These are phyloP conservation scores for Pinctada fucata DNA, from an alignment of 2,888 invertebrate genomes.

Conservation along the genomic window DNA sequence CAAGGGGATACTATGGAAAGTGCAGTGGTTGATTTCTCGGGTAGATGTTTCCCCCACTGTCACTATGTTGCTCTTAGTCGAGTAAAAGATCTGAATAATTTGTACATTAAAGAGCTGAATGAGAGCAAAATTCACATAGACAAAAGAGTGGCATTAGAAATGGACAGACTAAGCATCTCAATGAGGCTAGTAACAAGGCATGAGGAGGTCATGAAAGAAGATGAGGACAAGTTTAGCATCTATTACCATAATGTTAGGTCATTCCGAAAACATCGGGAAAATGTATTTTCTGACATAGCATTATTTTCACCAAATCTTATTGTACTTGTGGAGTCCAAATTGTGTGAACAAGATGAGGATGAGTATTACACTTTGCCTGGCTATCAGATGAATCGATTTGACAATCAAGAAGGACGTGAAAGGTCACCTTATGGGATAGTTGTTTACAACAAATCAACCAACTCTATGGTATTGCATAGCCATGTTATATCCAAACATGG, in stretches of 20 bases:
- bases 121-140: conserved; percentile 23
- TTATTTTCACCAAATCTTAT: not conserved
- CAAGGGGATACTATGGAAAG: conserved; percentile 45
- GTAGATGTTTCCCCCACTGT: conserved; percentile 40
- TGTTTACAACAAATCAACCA: not conserved
- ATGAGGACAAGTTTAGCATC: too few species aligned
- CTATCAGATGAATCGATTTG: not conserved
- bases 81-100: conserved; percentile 31
- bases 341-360: not conserved
- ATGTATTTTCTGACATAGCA: too few species aligned
- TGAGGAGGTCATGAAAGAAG: too few species aligned
- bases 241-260: too few species aligned
- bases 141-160: not conserved
- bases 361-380: not conserved
- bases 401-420: not conserved
- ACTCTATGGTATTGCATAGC: too few species aligned
- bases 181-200: too few species aligned
- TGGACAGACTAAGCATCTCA: too few species aligned
- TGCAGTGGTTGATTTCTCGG: conserved; percentile 47
- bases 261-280: too few species aligned
- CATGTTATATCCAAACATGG: too few species aligned
- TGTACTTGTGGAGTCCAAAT: not conserved
- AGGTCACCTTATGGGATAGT: not conserved
- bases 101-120: conserved; percentile 41
- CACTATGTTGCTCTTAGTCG: conserved; percentile 51